Conservation (phyloP, 2,113 vertebrate genomes). For the Crotalus viridis region DNA sequence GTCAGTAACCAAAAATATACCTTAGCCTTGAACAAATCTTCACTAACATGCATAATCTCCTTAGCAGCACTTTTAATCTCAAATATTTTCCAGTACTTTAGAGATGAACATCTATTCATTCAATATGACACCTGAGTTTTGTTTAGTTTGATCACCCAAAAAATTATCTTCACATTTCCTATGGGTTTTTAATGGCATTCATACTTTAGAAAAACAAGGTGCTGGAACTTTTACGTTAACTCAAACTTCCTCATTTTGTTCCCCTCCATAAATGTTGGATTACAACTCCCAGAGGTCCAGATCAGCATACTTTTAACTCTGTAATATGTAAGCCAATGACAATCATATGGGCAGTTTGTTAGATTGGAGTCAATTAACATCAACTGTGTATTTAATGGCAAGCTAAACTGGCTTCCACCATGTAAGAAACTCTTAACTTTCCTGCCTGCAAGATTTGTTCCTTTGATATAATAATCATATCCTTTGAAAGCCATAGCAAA, state of each 20-base stretch:
- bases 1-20: background rate
- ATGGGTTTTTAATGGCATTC: background rate
- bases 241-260: background rate
- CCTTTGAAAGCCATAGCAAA: constrained; percentile 30
- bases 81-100: background rate
- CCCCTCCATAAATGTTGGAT: background rate
- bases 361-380: background rate
- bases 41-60: background rate
- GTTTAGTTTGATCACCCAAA: background rate
- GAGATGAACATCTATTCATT: background rate
- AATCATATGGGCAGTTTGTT: background rate
- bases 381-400: background rate
- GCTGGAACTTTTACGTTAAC: background rate
- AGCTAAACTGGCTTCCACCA: background rate
- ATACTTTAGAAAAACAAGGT: background rate
- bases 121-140: background rate
- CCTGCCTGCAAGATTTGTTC: background rate
- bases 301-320: background rate
- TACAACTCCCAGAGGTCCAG: background rate
- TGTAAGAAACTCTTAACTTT: background rate
- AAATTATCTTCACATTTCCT: background rate
- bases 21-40: background rate
- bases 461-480: constrained; percentile 4
- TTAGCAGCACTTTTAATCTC: background rate
- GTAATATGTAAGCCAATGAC: background rate